Percentiles rank a stretch among this genome's conserved stretches.
Evolutionary conservation across 2,888 invertebrate species (phyloP).

Genomic region (Dicyrtoma fusca): DNA sequence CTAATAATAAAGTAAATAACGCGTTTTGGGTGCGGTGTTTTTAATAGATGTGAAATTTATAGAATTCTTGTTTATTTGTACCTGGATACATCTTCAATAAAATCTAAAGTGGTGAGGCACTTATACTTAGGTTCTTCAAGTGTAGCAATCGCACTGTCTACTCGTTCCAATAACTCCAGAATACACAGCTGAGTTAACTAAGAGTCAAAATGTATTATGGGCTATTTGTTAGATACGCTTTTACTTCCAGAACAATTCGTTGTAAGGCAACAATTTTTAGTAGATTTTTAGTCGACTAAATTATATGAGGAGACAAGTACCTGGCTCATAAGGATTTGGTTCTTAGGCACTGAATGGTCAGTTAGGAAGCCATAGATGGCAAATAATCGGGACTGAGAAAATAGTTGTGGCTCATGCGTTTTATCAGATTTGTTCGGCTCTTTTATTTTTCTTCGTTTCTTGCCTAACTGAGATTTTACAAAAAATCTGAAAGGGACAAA

Average conservation of each 20-base stretch:
- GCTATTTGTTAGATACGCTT: no score
- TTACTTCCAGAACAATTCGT: no score
- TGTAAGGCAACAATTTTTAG: background rate
- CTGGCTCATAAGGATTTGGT: slow-evolving; percentile 30
- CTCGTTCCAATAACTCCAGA: slow-evolving; percentile 73
- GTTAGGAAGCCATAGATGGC: slow-evolving; percentile 68
- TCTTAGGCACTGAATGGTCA: slow-evolving; percentile 30
- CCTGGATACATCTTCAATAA: slow-evolving; percentile 76
- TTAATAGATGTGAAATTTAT: background rate
- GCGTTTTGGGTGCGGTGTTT: background rate
- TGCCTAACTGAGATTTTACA: slow-evolving; percentile 55
- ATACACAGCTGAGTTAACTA: slow-evolving; percentile 83
- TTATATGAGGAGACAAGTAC: no score
- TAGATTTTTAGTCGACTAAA: background rate
- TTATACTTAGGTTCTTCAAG: slow-evolving; percentile 83
- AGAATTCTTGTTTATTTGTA: slow-evolving; percentile 43
- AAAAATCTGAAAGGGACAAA: slow-evolving; percentile 14
- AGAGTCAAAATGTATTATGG: no score
- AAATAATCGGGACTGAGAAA: slow-evolving; percentile 77
- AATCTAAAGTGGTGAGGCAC: slow-evolving; percentile 81
- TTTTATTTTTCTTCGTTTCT: slow-evolving; percentile 68
- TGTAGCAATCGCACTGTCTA: slow-evolving; percentile 64
- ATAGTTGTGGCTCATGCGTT: slow-evolving; percentile 67
- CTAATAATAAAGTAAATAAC: no score
- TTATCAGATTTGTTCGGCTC: slow-evolving; percentile 65